phyloP scores from a whole-genome alignment of 2,797 vertebrate species.

The Xiphophorus birchmanni region DNA sequence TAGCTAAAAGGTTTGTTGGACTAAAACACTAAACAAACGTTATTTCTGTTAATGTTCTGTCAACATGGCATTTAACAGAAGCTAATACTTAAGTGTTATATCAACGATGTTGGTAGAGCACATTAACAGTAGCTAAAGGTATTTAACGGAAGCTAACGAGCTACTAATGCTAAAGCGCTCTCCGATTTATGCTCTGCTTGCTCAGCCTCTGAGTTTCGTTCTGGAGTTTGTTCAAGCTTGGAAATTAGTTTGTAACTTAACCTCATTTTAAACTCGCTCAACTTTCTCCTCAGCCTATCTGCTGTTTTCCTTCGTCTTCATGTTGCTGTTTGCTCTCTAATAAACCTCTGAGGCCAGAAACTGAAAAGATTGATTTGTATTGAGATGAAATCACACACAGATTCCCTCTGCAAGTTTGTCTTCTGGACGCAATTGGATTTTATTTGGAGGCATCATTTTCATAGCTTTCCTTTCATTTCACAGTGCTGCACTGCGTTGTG shows the following conservation, averaged over 20 bases:
- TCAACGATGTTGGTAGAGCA: too few species aligned
- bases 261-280: background rate
- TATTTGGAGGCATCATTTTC: background rate
- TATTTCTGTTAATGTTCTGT: too few species aligned
- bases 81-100: too few species aligned
- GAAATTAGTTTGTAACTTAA: background rate
- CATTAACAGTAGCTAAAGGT: too few species aligned
- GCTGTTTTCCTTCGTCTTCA: background rate
- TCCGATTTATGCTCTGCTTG: too few species aligned
- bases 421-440: background rate
- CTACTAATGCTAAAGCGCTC: too few species aligned
- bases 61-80: too few species aligned
- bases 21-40: too few species aligned
- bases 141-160: too few species aligned
- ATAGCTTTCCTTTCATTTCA: background rate
- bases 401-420: background rate
- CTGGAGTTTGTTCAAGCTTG: background rate
- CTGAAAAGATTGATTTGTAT: background rate
- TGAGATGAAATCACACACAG: background rate
- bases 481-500: background rate
- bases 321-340: background rate
- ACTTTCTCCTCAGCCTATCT: background rate
- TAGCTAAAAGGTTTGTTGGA: too few species aligned
- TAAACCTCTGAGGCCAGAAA: background rate
- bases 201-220: background rate